A percentile compares a stretch with the other conserved stretches of the same genome.
Conservation (phyloP, 2,113 vertebrate genomes). For the Regulus satrapa region DNA sequence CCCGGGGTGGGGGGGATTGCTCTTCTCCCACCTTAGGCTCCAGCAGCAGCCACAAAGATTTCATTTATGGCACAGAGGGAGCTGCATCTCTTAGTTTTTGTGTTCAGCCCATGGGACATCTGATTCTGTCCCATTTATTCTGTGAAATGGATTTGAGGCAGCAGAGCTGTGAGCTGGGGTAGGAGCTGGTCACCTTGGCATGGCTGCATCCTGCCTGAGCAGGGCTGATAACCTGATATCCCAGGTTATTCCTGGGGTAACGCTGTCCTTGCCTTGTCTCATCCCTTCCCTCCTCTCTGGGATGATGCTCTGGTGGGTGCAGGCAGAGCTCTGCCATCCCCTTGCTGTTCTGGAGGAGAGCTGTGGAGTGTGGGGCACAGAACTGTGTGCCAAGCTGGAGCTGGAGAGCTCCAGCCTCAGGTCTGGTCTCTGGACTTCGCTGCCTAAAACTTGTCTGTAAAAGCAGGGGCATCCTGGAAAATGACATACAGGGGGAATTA, state of each 20-base stretch:
- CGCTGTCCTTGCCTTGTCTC: fast-evolving
- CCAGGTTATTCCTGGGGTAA: background rate
- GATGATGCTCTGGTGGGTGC: background rate
- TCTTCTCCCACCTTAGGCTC: background rate
- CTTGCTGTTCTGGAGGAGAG: background rate
- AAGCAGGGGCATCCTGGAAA: background rate
- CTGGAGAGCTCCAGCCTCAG: background rate
- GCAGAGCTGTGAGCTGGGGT: background rate
- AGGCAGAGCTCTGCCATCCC: background rate
- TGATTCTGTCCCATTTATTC: background rate
- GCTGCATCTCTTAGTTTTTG: background rate
- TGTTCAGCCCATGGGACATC: background rate
- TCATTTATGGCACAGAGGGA: background rate
- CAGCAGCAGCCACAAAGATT: background rate
- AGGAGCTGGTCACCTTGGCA: background rate
- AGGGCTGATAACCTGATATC: too few species aligned
- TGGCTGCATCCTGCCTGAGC: background rate
- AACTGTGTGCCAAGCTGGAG: background rate
- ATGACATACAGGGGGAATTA: background rate
- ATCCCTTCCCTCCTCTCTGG: background rate
- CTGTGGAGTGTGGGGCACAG: background rate
- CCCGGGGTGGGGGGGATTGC: background rate
- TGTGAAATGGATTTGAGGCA: background rate
- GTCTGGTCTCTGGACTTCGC: background rate
- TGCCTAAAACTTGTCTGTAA: background rate